Evolutionary conservation across 1,140 invertebrate species (phyloP), one percentile per base, ranked within the genome.

Genomic region (Drosophila saltans): DNA sequence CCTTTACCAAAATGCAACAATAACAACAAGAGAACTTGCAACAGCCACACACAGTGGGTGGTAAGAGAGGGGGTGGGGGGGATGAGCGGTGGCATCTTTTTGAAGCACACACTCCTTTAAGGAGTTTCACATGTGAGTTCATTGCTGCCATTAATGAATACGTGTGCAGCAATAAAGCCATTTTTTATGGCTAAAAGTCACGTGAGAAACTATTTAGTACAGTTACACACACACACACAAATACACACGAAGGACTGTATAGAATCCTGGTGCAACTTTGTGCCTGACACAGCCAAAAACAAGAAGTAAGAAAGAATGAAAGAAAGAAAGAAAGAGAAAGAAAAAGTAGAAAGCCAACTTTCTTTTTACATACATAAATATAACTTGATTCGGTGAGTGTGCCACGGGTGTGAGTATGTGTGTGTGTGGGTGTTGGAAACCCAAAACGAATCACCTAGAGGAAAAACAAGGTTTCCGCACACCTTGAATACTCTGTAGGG

Each of bases 151-250:
- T 88, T 88, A 88, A 88, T 88, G 84, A 88, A 88, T 88, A 90
- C 84, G 84, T 88, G 85, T 88, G 84, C 85, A 86, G 84, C 84
- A 88, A 88, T 88, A 88, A 88, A 88, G 77, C 80, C 84, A 88
- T 89, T 88, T 88, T 88, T 88, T 88, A 88, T 88, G 84, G 86
- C 64, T 58, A 75, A 80, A 89, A 88, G 84, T 88, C 84, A 88
- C 84, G 84, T 88, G 84, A 88, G 84, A 88, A 88, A 88, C 84
- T 89, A 88, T 88, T 88, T 88, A 88, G 84, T 88, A 80, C 83
- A 78, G 86, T 80, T 88, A 83, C 75, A 72, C 61, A 39, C 16
- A 33, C 21, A 52, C 24, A 52, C 9, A 21, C 28, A 30, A 26
- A 63, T n/a, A 55, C 24, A 40, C 57, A 57, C 36, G 43, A 7